Evolutionary conservation across 2,888 invertebrate genomes (phyloP).

Genomic region (Chrysolina oricalcia): DNA sequence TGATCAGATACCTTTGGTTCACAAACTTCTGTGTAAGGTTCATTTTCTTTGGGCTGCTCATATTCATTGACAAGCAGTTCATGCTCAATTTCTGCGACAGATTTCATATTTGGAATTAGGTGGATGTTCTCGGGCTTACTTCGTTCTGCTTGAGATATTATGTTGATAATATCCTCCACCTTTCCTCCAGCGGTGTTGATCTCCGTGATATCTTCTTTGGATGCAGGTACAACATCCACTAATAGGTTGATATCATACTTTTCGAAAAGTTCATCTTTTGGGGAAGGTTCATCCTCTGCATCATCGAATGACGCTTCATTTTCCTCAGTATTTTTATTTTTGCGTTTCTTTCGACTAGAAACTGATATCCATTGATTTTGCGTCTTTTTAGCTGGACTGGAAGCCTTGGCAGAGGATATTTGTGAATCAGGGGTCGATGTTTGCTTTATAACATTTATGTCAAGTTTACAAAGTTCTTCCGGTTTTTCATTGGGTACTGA

Average conservation of each 20-base stretch:
- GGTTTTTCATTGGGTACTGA: background rate
- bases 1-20: slow-evolving; percentile 26
- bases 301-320: slow-evolving; percentile 43
- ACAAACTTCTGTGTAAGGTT: slow-evolving; percentile 34
- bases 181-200: slow-evolving; percentile 45
- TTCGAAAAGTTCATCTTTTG: slow-evolving; percentile 60
- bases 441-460: slow-evolving; percentile 24
- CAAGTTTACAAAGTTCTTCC: background rate
- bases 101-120: slow-evolving; percentile 35
- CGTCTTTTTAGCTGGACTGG: slow-evolving; percentile 31
- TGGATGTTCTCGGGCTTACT: slow-evolving; percentile 33
- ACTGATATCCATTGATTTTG: slow-evolving; percentile 70
- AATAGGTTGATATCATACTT: slow-evolving; percentile 63
- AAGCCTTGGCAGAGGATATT: slow-evolving; percentile 19
- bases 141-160: slow-evolving; percentile 50
- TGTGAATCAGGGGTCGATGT: slow-evolving; percentile 23
- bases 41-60: slow-evolving; percentile 33
- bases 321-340: slow-evolving; percentile 63
- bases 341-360: slow-evolving; percentile 68
- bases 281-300: slow-evolving; percentile 44
- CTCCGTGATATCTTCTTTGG: slow-evolving; percentile 44
- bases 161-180: slow-evolving; percentile 52
- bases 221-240: slow-evolving; percentile 61
- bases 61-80: slow-evolving; percentile 55
- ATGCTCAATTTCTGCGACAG: slow-evolving; percentile 61